Evolutionary conservation across 1,140 invertebrate species (phyloP), one percentile per base, ranked within the genome.

Genomic region (Apis laboriosa): DNA sequence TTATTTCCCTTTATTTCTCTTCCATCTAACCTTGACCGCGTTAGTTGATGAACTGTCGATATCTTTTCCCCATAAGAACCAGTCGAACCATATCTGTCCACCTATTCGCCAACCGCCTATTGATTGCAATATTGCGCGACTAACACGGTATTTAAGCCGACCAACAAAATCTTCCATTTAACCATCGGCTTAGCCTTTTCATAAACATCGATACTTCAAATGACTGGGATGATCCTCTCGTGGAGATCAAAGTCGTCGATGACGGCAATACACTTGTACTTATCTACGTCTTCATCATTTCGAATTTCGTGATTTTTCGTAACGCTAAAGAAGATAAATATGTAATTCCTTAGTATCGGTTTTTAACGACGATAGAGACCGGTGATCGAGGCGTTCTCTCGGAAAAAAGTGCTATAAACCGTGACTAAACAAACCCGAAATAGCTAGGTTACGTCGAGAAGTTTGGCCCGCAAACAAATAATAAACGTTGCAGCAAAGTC

Each of bases 51-150:
- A 49, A 60, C 79, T 87, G 73, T 83, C 84, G 53, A 68, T 77
- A 76, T 68, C 63, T 75, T 75, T 58, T 49, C 43, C 49, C 72
- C 70, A 43, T 60, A 60, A 72, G 28, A 55, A 0, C 51, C 24
- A 56, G 9, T n/a, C 21, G 24, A 17, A 21, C 53, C 55, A 24
- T 51, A 49, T 9, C 49, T 1, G 2, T 9, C 51, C 19, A 19
- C 21, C 2, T 17, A 43, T n/a, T 9, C 51, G n/a, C 28, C 13
- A n/a, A 43, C 28, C 56, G 15, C 15, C 13, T 83, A 88, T 89
- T 84, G 88, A 90, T 91, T 89, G 89, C 90, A 92, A 92, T 92
- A 93, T 92, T 84, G 90, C 87, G 89, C 84, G 85, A 74, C 67
- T 66, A 84, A 87, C 87, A 83, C 75, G 34, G 75, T 80, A 68